These are phyloP conservation scores for Camponotus floridanus DNA, from an alignment of 1,140 invertebrate species.

Conservation along the genomic window DNA sequence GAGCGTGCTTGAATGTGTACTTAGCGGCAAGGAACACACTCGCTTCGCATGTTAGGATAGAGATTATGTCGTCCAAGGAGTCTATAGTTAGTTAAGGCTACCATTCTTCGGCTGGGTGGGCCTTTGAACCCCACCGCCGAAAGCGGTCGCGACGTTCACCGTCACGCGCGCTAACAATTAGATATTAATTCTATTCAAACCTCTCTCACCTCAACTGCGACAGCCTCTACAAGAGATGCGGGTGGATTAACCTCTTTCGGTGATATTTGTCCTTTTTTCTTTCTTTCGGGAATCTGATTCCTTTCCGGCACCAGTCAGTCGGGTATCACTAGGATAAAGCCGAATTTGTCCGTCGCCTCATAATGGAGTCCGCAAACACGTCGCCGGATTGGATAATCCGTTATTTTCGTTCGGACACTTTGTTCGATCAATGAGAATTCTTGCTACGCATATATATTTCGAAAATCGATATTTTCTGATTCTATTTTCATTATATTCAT, in stretches of 20 bases:
- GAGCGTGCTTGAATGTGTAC: constrained; percentile 77
- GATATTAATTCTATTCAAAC: constrained; percentile 79
- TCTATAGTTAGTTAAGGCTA: constrained; percentile 81
- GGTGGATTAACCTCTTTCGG: constrained; percentile 75
- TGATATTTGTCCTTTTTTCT: constrained; percentile 33
- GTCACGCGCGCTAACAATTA: constrained; percentile 73
- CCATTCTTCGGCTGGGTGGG: constrained; percentile 72
- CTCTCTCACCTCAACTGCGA: constrained; percentile 27
- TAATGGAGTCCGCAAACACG: constrained; percentile 59
- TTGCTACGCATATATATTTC: neutral
- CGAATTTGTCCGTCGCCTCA: constrained; percentile 69
- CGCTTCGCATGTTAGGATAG: constrained; percentile 75
- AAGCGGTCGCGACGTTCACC: constrained; percentile 51
- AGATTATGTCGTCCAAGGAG: constrained; percentile 80
- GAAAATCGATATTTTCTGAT: neutral
- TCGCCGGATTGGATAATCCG: constrained; percentile 44
- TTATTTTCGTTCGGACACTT: constrained; percentile 33
- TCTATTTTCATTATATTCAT: neutral
- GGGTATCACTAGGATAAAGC: constrained; percentile 37
- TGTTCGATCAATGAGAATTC: constrained; percentile 16
- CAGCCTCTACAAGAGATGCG: constrained; percentile 40
- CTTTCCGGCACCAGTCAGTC: neutral
- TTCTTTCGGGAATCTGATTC: constrained; percentile 49
- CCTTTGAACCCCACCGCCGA: constrained; percentile 66
- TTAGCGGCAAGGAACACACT: constrained; percentile 79